Percentiles rank a stretch among this genome's conserved stretches.
These are phyloP conservation scores for Neolamprologus cancellatus DNA, from an alignment of 2,113 vertebrate genomes.

Conservation along the genomic window DNA sequence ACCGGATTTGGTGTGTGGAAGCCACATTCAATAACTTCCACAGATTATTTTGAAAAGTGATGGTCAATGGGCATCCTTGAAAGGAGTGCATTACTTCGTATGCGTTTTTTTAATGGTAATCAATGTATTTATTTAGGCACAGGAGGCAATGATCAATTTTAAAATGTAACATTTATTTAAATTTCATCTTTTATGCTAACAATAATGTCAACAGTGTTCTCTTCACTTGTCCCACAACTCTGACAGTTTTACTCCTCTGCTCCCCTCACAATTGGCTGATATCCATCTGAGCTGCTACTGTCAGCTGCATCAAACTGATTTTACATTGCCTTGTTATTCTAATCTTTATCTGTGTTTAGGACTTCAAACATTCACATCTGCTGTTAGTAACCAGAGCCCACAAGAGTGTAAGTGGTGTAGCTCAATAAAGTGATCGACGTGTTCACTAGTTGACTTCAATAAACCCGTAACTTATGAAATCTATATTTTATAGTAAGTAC, in stretches of 20 bases:
- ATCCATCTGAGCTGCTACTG: background rate
- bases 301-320: background rate
- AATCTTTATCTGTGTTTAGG: background rate
- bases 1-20: background rate
- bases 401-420: background rate
- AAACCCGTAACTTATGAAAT: background rate
- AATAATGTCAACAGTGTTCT: background rate
- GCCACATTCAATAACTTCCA: background rate
- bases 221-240: background rate
- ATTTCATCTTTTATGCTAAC: background rate
- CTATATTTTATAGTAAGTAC: background rate
- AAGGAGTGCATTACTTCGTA: background rate
- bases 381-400: background rate
- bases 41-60: background rate
- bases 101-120: fast-evolving
- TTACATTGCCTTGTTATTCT: background rate
- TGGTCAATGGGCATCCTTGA: background rate
- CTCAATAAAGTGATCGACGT: fast-evolving
- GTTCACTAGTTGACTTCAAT: background rate
- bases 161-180: background rate
- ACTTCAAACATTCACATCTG: background rate
- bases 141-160: background rate
- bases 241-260: background rate
- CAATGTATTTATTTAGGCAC: background rate
- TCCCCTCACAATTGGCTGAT: background rate